Evolutionary conservation across 2,113 vertebrate species (phyloP).

Genomic region (Crotophaga sulcirostris): DNA sequence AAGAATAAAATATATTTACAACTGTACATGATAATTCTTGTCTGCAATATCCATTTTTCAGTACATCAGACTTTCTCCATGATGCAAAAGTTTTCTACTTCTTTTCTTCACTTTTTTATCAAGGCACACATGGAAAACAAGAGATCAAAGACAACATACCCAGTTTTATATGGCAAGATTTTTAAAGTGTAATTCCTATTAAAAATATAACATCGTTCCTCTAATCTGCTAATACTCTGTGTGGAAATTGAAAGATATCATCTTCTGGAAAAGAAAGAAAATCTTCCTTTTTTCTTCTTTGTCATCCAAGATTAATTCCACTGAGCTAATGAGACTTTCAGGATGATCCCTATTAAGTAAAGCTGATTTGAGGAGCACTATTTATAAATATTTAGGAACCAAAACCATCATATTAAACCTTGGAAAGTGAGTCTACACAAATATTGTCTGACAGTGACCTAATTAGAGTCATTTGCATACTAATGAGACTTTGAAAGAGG

Average conservation of each 20-base stretch:
- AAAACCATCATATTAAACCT: slow-evolving; percentile 62
- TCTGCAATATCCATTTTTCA: not conserved
- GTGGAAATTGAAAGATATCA: slow-evolving; percentile 12
- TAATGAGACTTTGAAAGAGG: slow-evolving; percentile 79
- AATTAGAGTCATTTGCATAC: slow-evolving; percentile 82
- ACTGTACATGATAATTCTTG: not conserved
- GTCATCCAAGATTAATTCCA: slow-evolving; percentile 51
- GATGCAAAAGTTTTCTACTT: not conserved
- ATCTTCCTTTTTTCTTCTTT: not conserved
- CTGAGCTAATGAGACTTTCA: slow-evolving; percentile 67
- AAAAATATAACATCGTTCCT: not conserved
- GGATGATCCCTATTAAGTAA: slow-evolving; percentile 77
- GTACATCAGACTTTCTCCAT: not conserved
- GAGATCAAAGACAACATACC: not conserved
- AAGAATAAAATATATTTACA: not conserved
- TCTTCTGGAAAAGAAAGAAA: not conserved
- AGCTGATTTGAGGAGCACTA: slow-evolving; percentile 58
- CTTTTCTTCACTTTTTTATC: not conserved
- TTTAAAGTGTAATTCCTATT: not conserved
- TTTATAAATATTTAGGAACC: slow-evolving; percentile 69
- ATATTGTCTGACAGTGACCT: slow-evolving; percentile 81
- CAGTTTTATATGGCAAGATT: not conserved
- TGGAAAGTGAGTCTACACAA: slow-evolving; percentile 73
- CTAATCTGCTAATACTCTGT: not conserved
- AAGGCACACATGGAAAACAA: not conserved